phyloP scores from a whole-genome alignment of 2,797 vertebrate species.

The Lophius americanus region DNA sequence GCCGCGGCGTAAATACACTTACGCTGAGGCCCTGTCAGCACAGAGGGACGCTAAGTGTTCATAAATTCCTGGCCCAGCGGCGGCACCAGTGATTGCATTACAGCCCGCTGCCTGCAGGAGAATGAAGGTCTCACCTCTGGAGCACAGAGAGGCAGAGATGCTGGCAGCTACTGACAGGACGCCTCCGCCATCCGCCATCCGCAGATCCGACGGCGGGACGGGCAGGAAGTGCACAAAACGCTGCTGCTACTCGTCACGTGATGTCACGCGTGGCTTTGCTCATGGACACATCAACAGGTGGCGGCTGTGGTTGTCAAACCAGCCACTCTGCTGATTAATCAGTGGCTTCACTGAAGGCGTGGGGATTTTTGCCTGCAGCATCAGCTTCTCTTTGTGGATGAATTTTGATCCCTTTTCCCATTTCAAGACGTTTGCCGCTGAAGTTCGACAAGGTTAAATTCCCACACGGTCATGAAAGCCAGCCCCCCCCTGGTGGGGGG shows the following conservation, averaged over 20 bases:
- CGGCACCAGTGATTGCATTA: conserved; percentile 66
- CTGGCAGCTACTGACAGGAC: conserved; percentile 47
- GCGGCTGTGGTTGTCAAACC: neutral
- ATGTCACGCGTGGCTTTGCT: neutral
- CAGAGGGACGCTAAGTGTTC: conserved; percentile 70
- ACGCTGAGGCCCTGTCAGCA: conserved; percentile 55
- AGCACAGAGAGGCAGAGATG: conserved; percentile 32
- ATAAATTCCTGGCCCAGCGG: conserved; percentile 66
- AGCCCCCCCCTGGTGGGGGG: too few relatives aligned
- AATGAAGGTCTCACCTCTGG: conserved; percentile 61
- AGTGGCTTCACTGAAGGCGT: neutral
- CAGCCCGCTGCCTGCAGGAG: conserved; percentile 38
- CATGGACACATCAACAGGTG: neutral
- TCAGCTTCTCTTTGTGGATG: neutral
- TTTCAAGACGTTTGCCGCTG: neutral
- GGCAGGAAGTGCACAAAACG: neutral
- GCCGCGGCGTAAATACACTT: conserved; percentile 56
- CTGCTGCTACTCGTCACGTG: too few relatives aligned
- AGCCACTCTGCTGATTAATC: neutral
- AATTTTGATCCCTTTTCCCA: too few relatives aligned
- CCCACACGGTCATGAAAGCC: too few relatives aligned
- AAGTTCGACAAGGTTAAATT: too few relatives aligned
- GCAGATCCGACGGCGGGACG: conserved; percentile 1
- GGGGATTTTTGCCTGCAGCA: neutral
- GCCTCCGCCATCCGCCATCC: conserved; percentile 15